These are phyloP conservation scores for Aspidiotus destructor DNA, from an alignment of 2,888 invertebrate species.

Conservation along the genomic window DNA sequence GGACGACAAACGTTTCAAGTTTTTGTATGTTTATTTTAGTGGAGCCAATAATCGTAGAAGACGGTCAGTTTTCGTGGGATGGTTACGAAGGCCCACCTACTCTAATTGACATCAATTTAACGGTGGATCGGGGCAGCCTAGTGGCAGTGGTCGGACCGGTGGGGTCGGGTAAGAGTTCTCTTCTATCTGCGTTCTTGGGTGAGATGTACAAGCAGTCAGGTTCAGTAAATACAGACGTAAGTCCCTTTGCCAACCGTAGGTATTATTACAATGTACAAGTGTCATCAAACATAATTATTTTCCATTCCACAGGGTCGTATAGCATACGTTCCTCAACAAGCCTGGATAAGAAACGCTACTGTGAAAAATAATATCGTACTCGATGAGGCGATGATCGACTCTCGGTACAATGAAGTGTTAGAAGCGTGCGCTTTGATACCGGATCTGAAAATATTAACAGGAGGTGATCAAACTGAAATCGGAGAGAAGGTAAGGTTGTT, in stretches of 20 bases:
- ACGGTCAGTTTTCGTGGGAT: slow-evolving; percentile 85
- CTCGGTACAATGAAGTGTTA: slow-evolving; percentile 66
- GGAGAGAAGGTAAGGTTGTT: slow-evolving; percentile 49
- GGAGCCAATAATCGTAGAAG: slow-evolving; percentile 71
- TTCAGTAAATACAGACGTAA: slow-evolving; percentile 58
- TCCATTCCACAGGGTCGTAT: slow-evolving; percentile 44
- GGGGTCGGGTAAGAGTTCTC: slow-evolving; percentile 80
- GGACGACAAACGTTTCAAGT: too few species aligned
- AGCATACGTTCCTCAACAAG: slow-evolving; percentile 88
- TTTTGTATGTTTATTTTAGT: slow-evolving; percentile 45
- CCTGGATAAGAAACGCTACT: slow-evolving; percentile 97
- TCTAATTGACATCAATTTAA: slow-evolving; percentile 65
- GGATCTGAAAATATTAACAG: slow-evolving; percentile 87
- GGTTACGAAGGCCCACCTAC: slow-evolving; percentile 49
- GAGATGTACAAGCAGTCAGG: slow-evolving; percentile 84
- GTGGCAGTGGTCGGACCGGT: slow-evolving; percentile 82
- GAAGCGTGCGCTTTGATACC: slow-evolving; percentile 82
- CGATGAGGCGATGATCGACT: slow-evolving; percentile 61
- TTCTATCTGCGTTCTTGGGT: slow-evolving; percentile 74
- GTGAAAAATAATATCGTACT: slow-evolving; percentile 87
- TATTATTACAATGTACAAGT: too few species aligned
- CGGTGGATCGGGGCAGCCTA: slow-evolving; percentile 55
- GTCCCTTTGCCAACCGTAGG: too few species aligned
- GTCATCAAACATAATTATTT: slow-evolving; percentile 6
- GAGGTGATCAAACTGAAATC: slow-evolving; percentile 93